Evolutionary conservation across 2,113 vertebrate species (phyloP).

Genomic region (Prunella fulvescens): DNA sequence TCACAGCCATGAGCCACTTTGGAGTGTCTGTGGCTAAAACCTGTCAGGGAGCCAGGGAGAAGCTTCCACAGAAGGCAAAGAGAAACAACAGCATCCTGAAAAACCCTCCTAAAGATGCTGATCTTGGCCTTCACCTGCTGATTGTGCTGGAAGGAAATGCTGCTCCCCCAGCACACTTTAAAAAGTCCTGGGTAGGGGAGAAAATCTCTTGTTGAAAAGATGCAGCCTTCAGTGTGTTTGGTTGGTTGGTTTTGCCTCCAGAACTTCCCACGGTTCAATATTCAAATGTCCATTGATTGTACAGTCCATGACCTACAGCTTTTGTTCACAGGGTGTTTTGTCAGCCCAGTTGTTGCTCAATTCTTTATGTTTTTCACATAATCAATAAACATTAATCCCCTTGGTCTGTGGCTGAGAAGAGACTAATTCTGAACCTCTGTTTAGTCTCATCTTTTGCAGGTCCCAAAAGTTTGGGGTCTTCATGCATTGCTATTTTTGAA

Average conservation of each 20-base stretch:
- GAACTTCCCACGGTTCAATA: not conserved
- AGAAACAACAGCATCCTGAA: not conserved
- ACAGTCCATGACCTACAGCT: not conserved
- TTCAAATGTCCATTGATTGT: not conserved
- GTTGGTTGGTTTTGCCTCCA: not conserved
- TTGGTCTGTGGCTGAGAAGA: not conserved
- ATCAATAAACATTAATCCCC: not conserved
- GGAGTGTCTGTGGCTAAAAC: not conserved
- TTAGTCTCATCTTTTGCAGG: not conserved
- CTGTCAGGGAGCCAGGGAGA: not conserved
- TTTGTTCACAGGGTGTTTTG: not conserved
- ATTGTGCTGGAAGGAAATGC: not conserved
- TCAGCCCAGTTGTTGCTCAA: not conserved
- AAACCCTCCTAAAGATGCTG: not conserved
- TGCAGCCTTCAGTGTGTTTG: not conserved
- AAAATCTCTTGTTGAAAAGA: not conserved
- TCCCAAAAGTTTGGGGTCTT: not conserved
- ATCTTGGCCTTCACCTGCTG: not conserved
- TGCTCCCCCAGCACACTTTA: not conserved
- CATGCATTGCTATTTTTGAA: not conserved
- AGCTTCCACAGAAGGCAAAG: not conserved
- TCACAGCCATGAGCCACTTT: not conserved
- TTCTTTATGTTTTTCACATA: not conserved
- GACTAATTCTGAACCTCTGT: not conserved
- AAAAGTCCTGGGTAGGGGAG: not conserved